A percentile compares a stretch with the other conserved stretches of the same genome.
Conservation (phyloP, 2,113 vertebrate species). For the Globicephala melas region DNA sequence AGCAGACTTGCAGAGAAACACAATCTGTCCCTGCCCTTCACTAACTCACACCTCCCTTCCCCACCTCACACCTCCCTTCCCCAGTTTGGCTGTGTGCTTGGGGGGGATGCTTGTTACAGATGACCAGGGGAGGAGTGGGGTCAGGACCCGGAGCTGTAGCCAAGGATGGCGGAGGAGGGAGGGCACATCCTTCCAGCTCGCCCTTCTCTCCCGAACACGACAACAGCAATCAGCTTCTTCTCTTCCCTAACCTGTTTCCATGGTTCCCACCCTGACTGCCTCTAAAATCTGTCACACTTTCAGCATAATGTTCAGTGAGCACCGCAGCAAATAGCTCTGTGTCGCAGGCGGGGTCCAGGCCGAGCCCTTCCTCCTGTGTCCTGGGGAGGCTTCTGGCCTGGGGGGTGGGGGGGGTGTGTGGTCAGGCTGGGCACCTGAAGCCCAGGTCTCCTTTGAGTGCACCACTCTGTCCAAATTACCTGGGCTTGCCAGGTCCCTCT, state of each 20-base stretch:
- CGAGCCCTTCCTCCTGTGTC: constrained; percentile 22
- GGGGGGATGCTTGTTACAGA: neutral
- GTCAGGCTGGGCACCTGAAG: constrained; percentile 39
- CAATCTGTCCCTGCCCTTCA: rapidly evolving
- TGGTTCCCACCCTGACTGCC: constrained; percentile 69
- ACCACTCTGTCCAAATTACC: constrained; percentile 54
- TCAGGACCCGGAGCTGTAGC: neutral
- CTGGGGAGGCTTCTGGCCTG: neutral
- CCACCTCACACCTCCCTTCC: neutral
- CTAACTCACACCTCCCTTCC: neutral
- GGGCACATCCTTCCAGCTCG: neutral
- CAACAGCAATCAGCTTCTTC: constrained; percentile 50
- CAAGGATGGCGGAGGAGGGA: neutral
- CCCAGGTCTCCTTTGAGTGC: neutral
- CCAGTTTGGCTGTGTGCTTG: neutral
- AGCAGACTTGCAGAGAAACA: neutral
- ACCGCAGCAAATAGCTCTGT: constrained; percentile 41
- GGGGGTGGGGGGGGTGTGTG: neutral
- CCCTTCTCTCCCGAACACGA: neutral
- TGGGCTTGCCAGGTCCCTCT: constrained; percentile 4
- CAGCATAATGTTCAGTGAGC: constrained; percentile 60
- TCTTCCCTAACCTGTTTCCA: constrained; percentile 73
- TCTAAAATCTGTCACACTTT: constrained; percentile 69
- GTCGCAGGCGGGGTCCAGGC: constrained; percentile 41
- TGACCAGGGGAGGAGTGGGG: neutral